Evolutionary conservation across 2,888 invertebrate genomes (phyloP).

Genomic region (Xestoiulus laeticollis): DNA sequence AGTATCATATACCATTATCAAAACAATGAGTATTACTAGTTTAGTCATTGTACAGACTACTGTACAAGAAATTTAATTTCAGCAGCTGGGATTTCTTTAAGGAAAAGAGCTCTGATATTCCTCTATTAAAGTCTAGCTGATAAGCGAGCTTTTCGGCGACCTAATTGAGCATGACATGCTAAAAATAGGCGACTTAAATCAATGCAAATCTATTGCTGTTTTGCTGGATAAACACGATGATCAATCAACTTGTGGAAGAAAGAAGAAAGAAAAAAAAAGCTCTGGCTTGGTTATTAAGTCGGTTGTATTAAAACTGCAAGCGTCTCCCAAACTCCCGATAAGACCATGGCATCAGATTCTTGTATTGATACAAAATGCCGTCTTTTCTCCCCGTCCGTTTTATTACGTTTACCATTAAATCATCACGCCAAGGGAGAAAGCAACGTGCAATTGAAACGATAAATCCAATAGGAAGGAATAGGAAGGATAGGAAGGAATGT

Average conservation of each 20-base stretch:
- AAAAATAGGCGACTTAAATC: conserved; percentile 29
- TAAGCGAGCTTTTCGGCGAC: neutral
- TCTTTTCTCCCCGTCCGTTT: neutral
- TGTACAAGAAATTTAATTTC: neutral
- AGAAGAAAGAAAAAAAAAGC: too few species aligned
- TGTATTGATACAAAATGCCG: neutral
- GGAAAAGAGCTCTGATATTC: neutral
- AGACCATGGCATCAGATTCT: conserved; percentile 21
- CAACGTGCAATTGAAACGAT: neutral
- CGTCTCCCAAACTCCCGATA: neutral
- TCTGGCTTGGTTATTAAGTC: neutral
- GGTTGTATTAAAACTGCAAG: too few species aligned
- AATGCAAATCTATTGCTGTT: neutral
- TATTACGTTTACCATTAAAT: neutral
- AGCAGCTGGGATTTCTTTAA: neutral
- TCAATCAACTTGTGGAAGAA: neutral
- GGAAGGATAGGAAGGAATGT: neutral
- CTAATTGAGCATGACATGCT: conserved; percentile 5
- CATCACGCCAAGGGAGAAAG: neutral
- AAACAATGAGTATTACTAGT: too few species aligned
- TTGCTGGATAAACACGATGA: neutral
- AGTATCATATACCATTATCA: too few species aligned
- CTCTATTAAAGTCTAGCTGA: neutral
- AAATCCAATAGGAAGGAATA: neutral
- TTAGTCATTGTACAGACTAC: neutral